Percentiles rank a stretch among this genome's conserved stretches.
phyloP scores from a whole-genome alignment of 1,140 invertebrate species.

The Drosophila ercepeae region DNA sequence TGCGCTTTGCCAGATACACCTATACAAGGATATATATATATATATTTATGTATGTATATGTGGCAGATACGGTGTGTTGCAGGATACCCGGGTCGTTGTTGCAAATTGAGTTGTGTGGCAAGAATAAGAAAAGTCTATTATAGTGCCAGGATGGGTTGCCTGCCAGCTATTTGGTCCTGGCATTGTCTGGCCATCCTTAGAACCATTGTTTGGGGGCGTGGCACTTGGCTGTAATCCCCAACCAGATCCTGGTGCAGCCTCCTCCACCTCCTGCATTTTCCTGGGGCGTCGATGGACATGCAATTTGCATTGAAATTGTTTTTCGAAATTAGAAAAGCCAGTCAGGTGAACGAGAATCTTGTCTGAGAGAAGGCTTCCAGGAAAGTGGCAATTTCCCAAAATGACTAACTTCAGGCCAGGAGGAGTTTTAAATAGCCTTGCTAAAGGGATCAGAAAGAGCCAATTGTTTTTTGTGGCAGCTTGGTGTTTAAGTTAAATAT shows the following conservation, averaged over 20 bases:
- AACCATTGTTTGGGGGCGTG: conserved; percentile 66
- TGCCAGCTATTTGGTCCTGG: conserved; percentile 65
- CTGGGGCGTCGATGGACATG: conserved; percentile 37
- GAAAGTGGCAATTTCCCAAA: conserved; percentile 25
- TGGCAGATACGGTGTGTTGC: not conserved
- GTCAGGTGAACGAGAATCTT: conserved; percentile 43
- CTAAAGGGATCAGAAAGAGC: not conserved
- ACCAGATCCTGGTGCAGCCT: not conserved
- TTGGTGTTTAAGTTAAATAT: not conserved
- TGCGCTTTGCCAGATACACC: conserved; percentile 54
- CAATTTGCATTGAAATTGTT: conserved; percentile 77
- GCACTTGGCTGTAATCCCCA: conserved; percentile 19
- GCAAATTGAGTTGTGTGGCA: conserved; percentile 79
- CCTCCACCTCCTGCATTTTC: too few relatives aligned
- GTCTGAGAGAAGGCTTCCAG: conserved; percentile 2
- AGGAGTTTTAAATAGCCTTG: not conserved
- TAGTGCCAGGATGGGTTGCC: conserved; percentile 64
- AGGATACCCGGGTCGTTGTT: conserved; percentile 23
- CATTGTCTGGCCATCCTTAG: conserved; percentile 68
- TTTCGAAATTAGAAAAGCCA: conserved; percentile 75
- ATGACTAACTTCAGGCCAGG: not conserved
- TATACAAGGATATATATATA: conserved; percentile 6
- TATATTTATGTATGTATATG: not conserved
- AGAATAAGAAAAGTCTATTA: conserved; percentile 82
- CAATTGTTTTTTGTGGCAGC: not conserved